Percentiles rank a stretch among this genome's conserved stretches.
These are phyloP conservation scores for Clarias platycephalus DNA, from an alignment of 2,797 vertebrate species.

Conservation along the genomic window DNA sequence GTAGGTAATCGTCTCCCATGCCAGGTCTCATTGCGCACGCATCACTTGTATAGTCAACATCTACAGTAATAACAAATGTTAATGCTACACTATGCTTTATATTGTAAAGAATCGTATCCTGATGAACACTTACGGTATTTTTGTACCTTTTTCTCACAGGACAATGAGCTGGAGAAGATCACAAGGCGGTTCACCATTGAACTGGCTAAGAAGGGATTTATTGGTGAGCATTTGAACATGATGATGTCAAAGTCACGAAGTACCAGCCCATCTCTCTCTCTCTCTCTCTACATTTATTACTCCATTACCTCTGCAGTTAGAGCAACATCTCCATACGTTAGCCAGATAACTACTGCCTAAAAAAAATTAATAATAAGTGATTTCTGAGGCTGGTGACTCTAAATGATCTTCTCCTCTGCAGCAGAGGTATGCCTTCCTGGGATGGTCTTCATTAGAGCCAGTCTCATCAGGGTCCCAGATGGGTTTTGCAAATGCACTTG, in stretches of 20 bases:
- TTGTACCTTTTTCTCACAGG: slow-evolving; percentile 67
- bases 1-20: too few species aligned
- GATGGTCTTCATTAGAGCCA: too few species aligned
- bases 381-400: too few species aligned
- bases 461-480: too few species aligned
- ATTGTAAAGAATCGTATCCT: background rate
- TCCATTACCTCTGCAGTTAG: background rate
- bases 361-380: too few species aligned
- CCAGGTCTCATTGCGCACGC: too few species aligned
- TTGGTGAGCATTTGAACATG: slow-evolving; percentile 76
- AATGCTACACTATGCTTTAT: background rate
- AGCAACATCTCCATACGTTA: background rate
- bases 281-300: background rate
- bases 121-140: background rate
- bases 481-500: too few species aligned
- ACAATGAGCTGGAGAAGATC: slow-evolving; percentile 94
- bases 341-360: background rate
- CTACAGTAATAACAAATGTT: too few species aligned
- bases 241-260: too few species aligned
- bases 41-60: too few species aligned
- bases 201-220: slow-evolving; percentile 93
- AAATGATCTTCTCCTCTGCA: too few species aligned
- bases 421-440: too few species aligned
- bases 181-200: slow-evolving; percentile 95
- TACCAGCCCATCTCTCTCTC: background rate